These are phyloP conservation scores for Urocyon cinereoargenteus DNA, from an alignment of 2,797 vertebrate species.

Conservation along the genomic window DNA sequence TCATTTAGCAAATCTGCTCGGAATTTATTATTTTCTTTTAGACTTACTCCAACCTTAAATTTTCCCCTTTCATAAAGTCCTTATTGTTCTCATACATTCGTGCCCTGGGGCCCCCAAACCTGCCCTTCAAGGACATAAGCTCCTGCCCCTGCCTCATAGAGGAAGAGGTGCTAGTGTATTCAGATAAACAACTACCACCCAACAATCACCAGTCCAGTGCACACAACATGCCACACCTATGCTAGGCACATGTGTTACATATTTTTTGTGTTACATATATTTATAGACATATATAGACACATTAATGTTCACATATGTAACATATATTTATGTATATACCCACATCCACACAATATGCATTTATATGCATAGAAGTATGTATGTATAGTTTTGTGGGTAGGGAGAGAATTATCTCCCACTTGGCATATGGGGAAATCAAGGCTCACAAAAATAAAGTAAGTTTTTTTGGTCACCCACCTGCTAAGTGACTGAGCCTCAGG, in stretches of 20 bases:
- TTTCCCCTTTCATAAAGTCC: slow-evolving; percentile 52
- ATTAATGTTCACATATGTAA: neutral
- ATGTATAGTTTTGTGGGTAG: neutral
- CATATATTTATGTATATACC: neutral
- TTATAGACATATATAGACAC: too few relatives aligned
- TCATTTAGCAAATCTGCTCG: slow-evolving; percentile 70
- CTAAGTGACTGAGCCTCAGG: neutral
- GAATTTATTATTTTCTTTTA: slow-evolving; percentile 75
- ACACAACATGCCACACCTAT: neutral
- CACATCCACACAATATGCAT: too few relatives aligned
- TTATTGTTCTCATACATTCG: neutral
- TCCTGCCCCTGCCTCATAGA: neutral
- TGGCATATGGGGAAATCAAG: neutral
- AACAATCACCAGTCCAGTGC: neutral
- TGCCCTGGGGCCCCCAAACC: neutral
- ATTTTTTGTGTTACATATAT: fast-evolving
- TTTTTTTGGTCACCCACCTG: neutral
- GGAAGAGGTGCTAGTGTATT: neutral
- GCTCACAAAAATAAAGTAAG: neutral
- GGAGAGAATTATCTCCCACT: neutral
- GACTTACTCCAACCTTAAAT: slow-evolving; percentile 68
- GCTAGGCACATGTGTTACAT: neutral
- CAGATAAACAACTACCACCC: neutral
- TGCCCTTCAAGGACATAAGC: neutral
- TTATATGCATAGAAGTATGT: neutral